Evolutionary conservation across 2,888 invertebrate species (phyloP), one percentile per base, ranked within the genome.

Genomic region (Andrena marginata): DNA sequence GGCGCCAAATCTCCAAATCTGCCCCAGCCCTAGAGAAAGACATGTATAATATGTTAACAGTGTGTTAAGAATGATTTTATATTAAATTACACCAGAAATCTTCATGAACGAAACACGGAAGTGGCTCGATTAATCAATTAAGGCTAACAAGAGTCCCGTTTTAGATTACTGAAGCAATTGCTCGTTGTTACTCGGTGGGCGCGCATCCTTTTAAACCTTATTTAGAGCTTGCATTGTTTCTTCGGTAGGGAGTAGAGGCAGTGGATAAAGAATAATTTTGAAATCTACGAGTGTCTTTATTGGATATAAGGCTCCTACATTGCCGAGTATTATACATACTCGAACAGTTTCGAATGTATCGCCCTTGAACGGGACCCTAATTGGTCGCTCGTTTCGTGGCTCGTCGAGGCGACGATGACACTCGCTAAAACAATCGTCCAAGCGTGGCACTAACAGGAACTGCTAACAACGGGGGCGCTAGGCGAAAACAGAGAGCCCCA

Each of bases 211-310:
- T 42, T 42, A 42, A 42, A 42, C 13, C 1, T 42, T 42, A 42
- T 13, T 42, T 42, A 16, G 13, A 13, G 13, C 42, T 16, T 42
- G 13, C 42, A 16, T 16, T 16, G 42, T 42, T 42, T 42, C 16
- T 42, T 42, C 42, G 42, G 16, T 16, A 42, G 42, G 42, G 4
- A 16, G 16, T 42, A 42, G 13, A 42, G 4, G 13, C 16, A 16
- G 16, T 42, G n/a, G 16, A 4, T 33, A 33, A 23, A 13, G 33
- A 54, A 3, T 23, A 31, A n/a, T 1, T 23, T 65, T 83, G 49
- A 78, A 84, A 84, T 84, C 82, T 86, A 86, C 86, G 82, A 86
- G 86, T 86, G 80, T 86, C 82, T 86, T 86, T 86, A 84, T 86
- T 86, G 82, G 79, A 85, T 77, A 76, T 82, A 80, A 86, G 86